phyloP scores from a whole-genome alignment of 2,888 invertebrate genomes.

The Macropis europaea region DNA sequence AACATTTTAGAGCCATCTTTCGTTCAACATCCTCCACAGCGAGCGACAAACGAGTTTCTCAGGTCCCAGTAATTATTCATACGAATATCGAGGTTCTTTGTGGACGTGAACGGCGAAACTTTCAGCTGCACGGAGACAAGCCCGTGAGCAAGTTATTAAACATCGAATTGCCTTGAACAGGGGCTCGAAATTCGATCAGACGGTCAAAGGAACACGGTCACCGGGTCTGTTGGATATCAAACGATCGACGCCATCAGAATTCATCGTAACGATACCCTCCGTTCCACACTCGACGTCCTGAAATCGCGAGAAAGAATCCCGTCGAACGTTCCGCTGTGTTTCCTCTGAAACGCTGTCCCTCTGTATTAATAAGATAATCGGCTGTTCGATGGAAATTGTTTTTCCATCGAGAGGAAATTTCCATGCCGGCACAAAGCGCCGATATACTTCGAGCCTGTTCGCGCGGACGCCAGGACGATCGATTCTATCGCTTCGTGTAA shows the following conservation, averaged over 20 bases:
- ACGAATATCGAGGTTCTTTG: too few species aligned
- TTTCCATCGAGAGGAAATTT: slow-evolving; percentile 20
- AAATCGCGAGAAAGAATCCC: slow-evolving; percentile 13
- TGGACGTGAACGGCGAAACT: too few species aligned
- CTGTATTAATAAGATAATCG: slow-evolving; percentile 44
- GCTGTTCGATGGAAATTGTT: slow-evolving; percentile 45
- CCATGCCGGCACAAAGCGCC: slow-evolving; percentile 40
- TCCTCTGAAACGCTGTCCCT: not conserved
- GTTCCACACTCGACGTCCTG: slow-evolving; percentile 30
- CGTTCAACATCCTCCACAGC: too few species aligned
- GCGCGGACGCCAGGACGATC: slow-evolving; percentile 30
- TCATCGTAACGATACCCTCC: slow-evolving; percentile 20
- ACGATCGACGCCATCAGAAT: slow-evolving; percentile 32
- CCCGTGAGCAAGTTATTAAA: slow-evolving; percentile 44
- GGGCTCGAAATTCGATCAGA: slow-evolving; percentile 41
- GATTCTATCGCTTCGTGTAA: slow-evolving; percentile 22
- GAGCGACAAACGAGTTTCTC: too few species aligned
- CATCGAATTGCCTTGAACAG: slow-evolving; percentile 33
- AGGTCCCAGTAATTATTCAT: too few species aligned
- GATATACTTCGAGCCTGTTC: slow-evolving; percentile 34
- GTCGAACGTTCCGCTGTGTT: not conserved
- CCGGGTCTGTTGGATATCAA: slow-evolving; percentile 23
- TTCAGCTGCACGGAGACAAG: slow-evolving; percentile 10
- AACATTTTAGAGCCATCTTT: too few species aligned
- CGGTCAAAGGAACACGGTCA: slow-evolving; percentile 31